phyloP scores from a whole-genome alignment of 2,888 invertebrate genomes.

The Philonicus albiceps region DNA sequence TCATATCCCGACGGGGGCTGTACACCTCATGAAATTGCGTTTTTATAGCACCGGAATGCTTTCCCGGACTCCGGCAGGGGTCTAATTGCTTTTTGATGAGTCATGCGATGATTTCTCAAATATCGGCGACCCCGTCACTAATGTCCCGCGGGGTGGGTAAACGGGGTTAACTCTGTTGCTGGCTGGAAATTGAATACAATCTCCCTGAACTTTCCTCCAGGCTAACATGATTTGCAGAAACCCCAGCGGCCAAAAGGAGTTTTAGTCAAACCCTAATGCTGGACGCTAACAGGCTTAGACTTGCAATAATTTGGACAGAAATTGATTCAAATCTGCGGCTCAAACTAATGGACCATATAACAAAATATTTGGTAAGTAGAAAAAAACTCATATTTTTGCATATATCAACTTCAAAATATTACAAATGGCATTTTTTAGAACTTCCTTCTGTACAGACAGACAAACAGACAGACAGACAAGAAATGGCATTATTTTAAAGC shows the following conservation, averaged over 20 bases:
- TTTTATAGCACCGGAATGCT: constrained; percentile 7
- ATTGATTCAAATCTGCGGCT: background rate
- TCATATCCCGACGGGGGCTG: background rate
- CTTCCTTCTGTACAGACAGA: no score
- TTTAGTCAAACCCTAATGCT: background rate
- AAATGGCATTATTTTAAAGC: no score
- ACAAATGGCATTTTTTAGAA: no score
- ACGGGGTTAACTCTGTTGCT: background rate
- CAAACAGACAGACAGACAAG: no score
- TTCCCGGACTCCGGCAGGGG: background rate
- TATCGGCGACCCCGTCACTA: background rate
- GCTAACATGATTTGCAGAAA: background rate
- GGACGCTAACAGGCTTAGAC: background rate
- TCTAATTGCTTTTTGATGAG: constrained; percentile 31
- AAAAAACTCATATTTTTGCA: no score
- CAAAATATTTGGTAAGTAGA: background rate
- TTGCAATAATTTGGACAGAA: background rate
- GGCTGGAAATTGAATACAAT: background rate
- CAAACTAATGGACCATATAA: background rate
- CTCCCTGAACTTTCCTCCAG: background rate
- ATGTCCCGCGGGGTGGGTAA: background rate
- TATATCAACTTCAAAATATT: no score
- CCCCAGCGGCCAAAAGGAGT: background rate
- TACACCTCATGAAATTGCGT: constrained; percentile 15
- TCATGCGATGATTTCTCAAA: background rate